These are phyloP conservation scores for Fulmarus glacialis DNA, from an alignment of 2,113 vertebrate species.

Conservation along the genomic window DNA sequence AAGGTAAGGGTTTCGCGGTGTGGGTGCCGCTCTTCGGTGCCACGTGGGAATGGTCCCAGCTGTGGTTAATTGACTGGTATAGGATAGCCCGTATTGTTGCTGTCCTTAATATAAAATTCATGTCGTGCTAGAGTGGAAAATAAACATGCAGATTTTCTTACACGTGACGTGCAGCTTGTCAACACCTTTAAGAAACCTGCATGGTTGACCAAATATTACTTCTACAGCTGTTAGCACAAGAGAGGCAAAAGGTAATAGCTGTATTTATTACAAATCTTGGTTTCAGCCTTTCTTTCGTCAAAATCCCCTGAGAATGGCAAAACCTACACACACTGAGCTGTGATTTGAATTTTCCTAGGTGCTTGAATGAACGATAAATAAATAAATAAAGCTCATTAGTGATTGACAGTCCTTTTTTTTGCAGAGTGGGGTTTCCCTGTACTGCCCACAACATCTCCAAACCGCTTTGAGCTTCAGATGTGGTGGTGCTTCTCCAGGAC, in stretches of 20 bases:
- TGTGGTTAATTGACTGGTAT: rapidly evolving
- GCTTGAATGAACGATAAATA: not conserved
- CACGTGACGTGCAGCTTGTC: not conserved
- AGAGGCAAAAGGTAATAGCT: not conserved
- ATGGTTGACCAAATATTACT: not conserved
- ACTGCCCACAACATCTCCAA: not conserved
- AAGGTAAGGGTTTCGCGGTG: rapidly evolving
- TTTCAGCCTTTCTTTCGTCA: not conserved
- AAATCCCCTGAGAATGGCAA: not conserved
- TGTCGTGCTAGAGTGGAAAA: not conserved
- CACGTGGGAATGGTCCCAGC: rapidly evolving
- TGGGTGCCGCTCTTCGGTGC: not conserved
- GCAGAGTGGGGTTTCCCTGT: not conserved
- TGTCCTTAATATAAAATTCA: not conserved
- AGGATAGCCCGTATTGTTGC: rapidly evolving
- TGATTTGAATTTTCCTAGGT: not conserved
- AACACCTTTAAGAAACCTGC: not conserved
- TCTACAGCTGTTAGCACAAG: not conserved
- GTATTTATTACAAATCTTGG: not conserved
- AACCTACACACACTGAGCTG: not conserved
- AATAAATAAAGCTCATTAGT: not conserved
- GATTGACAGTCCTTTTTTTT: rapidly evolving
- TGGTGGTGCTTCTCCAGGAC: not conserved
- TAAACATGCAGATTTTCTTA: not conserved
- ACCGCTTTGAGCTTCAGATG: rapidly evolving